Percentiles rank a stretch among this genome's conserved stretches.
Evolutionary conservation across 2,888 invertebrate species (phyloP).

Genomic region (Ametastegia equiseti): DNA sequence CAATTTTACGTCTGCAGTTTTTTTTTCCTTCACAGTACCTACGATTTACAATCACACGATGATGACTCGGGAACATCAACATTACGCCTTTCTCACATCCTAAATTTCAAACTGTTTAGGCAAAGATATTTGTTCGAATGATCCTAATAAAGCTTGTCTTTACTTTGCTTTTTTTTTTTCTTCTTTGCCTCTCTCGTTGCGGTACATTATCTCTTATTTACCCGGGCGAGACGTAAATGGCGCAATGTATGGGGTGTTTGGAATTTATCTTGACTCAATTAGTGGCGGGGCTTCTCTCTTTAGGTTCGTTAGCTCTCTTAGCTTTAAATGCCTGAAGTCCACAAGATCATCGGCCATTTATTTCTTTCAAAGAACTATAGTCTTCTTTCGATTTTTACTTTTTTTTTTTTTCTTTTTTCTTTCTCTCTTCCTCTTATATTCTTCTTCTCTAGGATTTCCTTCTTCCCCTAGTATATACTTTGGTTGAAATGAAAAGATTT

Average conservation of each 20-base stretch:
- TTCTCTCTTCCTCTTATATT: background rate
- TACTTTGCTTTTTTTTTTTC: background rate
- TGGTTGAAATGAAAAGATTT: slow-evolving; percentile 10
- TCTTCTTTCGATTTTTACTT: background rate
- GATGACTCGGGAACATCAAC: too few species aligned
- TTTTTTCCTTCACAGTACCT: too few species aligned
- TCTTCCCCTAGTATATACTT: background rate
- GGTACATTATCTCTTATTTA: background rate
- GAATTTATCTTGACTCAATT: slow-evolving; percentile 36
- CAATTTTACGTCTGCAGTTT: too few species aligned
- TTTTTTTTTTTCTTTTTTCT: background rate
- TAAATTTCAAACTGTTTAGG: too few species aligned
- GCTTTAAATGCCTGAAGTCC: background rate
- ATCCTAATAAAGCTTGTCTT: background rate
- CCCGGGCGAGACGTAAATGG: background rate
- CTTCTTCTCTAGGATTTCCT: background rate
- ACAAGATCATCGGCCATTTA: slow-evolving; percentile 2
- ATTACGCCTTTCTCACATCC: too few species aligned
- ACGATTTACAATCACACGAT: too few species aligned
- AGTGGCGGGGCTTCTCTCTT: background rate
- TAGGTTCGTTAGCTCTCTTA: slow-evolving; percentile 20
- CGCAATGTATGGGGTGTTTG: slow-evolving; percentile 1
- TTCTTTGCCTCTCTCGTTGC: background rate
- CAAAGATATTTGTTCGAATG: background rate
- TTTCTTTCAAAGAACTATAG: background rate